Percentiles rank a stretch among this genome's conserved stretches.
Evolutionary conservation across 37 sponge, comb jelly and placozoan genomes (phyloP).

Genomic region (Mnemiopsis leidyi): DNA sequence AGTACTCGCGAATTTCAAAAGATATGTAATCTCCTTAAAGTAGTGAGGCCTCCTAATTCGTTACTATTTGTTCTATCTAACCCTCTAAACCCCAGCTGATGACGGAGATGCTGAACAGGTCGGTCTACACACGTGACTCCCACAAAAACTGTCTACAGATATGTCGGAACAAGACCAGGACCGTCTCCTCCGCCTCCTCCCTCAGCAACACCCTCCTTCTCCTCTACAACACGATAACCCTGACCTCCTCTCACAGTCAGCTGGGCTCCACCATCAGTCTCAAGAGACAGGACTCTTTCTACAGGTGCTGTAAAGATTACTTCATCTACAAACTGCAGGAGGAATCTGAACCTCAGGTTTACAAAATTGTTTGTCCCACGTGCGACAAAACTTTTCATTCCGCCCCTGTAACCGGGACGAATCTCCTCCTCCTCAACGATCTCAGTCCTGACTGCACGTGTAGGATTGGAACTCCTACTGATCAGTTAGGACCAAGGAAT

Average conservation of each 20-base stretch:
- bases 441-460: slow-evolving; percentile 5
- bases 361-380: neutral
- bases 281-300: neutral
- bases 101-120: neutral
- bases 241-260: neutral
- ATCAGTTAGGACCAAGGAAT: neutral
- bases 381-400: neutral
- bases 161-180: neutral
- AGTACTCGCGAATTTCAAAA: too few species aligned
- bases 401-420: neutral
- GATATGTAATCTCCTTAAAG: too few species aligned
- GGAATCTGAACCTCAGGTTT: neutral
- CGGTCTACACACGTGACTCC: neutral
- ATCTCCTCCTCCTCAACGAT: neutral
- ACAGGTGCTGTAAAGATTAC: slow-evolving; percentile 34
- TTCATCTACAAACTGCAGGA: neutral
- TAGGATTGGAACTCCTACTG: neutral
- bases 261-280: slow-evolving; percentile 32
- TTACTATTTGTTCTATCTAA: too few species aligned
- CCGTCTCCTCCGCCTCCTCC: neutral
- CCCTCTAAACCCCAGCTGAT: slow-evolving; percentile 27
- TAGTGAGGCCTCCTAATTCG: too few species aligned
- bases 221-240: neutral
- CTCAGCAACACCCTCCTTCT: neutral
- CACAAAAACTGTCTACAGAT: slow-evolving; percentile 18